Base-by-base conservation (phyloP, 2,888 invertebrate genomes). In the Diadegma fenestrale region DNA sequence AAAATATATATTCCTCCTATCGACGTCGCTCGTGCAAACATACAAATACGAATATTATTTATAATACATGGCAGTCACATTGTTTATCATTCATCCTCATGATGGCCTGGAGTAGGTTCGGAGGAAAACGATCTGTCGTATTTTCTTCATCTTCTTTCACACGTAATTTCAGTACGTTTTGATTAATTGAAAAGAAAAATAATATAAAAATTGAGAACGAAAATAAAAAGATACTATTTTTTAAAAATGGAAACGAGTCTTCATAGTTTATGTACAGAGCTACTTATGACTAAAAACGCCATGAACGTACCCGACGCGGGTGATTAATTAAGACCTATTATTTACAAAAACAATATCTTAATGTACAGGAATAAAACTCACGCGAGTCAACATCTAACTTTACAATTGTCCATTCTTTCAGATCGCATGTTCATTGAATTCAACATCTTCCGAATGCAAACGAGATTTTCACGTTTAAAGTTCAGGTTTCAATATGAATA, bases 211-310 rank as follows among this genome's bases (percentile, higher is more conserved):
- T 58, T 14, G 26, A 58, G 14, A 26, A 26, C 14, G 26, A 58
- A 58, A 14, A 58, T 26, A 58, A 58, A 37, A 37, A 37, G 37
- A 10, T 37, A 37, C 37, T 37, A 33, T 51, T n/a, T n/a, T n/a
- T n/a, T 51, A 72, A 33, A 45, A 63, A 12, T 43, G 54, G 73
- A 78, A 85, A 87, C 80, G 84, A 84, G 84, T 86, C 26, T 30
- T 82, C 72, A 86, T 87, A 85, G 82, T 84, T 86, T 88, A 88
- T 91, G 81, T 91, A 91, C 91, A 91, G 80, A 88, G 71, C 89
- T 87, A 86, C 89, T 90, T 91, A 91, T 79, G 63, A 63, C 83
- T 90, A 90, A 80, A 48, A 73, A 82, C 80, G 78, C 64, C 80
- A 82, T 68, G 68, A 71, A 33, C 72, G 51, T 81, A 86, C 87